Percentiles rank a stretch among this genome's conserved stretches.
phyloP scores from a whole-genome alignment of 2,113 vertebrate genomes.

The Phalacrocorax aristotelis region DNA sequence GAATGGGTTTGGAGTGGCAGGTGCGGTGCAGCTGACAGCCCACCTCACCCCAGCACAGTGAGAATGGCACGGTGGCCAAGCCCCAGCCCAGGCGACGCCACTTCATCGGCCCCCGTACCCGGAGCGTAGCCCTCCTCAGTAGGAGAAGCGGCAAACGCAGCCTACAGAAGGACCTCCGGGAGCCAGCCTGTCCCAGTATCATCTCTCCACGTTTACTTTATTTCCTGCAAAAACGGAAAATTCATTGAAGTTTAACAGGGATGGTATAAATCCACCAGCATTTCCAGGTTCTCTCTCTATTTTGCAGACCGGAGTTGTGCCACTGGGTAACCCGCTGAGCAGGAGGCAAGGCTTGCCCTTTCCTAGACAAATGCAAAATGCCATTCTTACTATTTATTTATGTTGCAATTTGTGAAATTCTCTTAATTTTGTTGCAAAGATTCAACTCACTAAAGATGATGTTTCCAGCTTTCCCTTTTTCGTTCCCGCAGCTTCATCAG shows the following conservation, averaged over 20 bases:
- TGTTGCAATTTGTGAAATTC: not conserved
- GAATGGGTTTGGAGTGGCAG: not conserved
- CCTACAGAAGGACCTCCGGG: not conserved
- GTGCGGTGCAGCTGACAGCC: not conserved
- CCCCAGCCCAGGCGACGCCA: not conserved
- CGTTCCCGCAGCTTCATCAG: conserved; percentile 40
- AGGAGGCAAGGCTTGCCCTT: not conserved
- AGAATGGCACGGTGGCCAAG: not conserved
- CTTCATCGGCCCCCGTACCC: accelerated
- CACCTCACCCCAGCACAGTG: not conserved
- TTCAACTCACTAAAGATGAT: not conserved
- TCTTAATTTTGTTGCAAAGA: not conserved
- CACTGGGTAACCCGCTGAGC: not conserved
- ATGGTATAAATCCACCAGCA: not conserved
- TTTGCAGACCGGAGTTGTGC: not conserved
- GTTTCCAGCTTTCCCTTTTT: not conserved
- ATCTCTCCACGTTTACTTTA: not conserved
- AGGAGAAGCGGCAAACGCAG: not conserved
- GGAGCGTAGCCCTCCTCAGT: accelerated
- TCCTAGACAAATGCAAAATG: not conserved
- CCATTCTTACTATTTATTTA: not conserved
- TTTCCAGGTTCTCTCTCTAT: not conserved
- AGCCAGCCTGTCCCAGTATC: not conserved
- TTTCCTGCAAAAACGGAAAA: not conserved
- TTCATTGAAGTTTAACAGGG: not conserved